phyloP scores from a whole-genome alignment of 1,140 invertebrate species.

The Monomorium pharaonis region DNA sequence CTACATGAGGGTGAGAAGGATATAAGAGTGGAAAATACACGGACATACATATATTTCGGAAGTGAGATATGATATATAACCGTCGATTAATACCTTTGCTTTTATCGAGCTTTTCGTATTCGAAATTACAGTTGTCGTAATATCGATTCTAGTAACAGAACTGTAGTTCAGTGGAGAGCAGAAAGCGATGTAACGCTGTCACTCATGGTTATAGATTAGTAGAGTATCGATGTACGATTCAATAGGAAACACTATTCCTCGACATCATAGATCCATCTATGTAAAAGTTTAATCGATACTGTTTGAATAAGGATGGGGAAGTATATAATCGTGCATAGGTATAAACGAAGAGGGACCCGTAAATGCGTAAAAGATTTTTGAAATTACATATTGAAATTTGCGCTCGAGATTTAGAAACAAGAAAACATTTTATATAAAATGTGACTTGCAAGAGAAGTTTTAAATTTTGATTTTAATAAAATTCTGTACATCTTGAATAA shows the following conservation, averaged over 20 bases:
- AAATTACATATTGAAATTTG: not conserved
- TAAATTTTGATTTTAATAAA: too few relatives aligned
- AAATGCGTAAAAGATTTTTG: not conserved
- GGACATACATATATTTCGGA: not conserved
- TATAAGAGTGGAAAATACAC: not conserved
- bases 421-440: not conserved
- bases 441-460: not conserved
- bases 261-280: not conserved
- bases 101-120: not conserved
- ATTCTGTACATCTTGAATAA: too few relatives aligned
- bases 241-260: not conserved
- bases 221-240: not conserved
- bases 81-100: not conserved
- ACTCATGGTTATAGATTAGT: conserved; percentile 32
- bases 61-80: not conserved
- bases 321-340: not conserved
- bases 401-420: not conserved
- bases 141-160: not conserved
- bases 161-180: not conserved
- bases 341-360: not conserved
- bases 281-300: not conserved
- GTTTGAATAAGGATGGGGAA: not conserved
- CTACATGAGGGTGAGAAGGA: not conserved
- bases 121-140: not conserved
- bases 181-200: conserved; percentile 17